phyloP scores from a whole-genome alignment of 1,140 invertebrate genomes.

The Probaryconus sp. region DNA sequence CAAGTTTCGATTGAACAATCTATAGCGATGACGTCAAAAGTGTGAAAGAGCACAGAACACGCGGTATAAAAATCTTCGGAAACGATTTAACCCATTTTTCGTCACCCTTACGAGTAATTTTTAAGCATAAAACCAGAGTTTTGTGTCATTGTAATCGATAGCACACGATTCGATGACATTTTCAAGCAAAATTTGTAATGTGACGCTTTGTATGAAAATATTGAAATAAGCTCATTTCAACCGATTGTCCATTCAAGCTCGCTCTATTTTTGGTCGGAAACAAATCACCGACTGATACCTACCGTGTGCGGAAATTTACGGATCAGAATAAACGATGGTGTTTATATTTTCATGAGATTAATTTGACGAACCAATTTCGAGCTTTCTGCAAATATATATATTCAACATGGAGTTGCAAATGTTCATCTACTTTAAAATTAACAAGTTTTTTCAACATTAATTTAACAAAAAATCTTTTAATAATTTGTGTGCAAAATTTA shows the following conservation, averaged over 20 bases:
- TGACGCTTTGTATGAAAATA: slow-evolving; percentile 11
- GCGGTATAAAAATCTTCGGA: slow-evolving; percentile 30
- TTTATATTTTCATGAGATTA: too few relatives aligned
- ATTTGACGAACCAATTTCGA: too few relatives aligned
- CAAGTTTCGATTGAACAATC: slow-evolving; percentile 8
- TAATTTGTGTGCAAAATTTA: too few relatives aligned
- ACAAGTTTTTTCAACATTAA: too few relatives aligned
- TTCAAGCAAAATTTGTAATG: not conserved
- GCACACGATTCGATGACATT: slow-evolving; percentile 5
- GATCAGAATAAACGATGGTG: too few relatives aligned
- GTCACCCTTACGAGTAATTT: slow-evolving; percentile 16
- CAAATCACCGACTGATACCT: too few relatives aligned
- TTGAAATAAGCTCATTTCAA: slow-evolving; percentile 15
- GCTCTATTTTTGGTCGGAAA: slow-evolving; percentile 2
- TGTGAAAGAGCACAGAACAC: slow-evolving; percentile 8
- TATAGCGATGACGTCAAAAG: slow-evolving; percentile 31
- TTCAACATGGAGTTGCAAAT: too few relatives aligned
- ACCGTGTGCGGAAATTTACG: too few relatives aligned
- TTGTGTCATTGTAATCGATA: slow-evolving; percentile 19
- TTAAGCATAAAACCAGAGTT: not conserved
- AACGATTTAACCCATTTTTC: slow-evolving; percentile 33
- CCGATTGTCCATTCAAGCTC: not conserved
- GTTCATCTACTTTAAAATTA: too few relatives aligned
- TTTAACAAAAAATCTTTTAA: too few relatives aligned
- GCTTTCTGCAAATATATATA: too few relatives aligned